phyloP scores from a whole-genome alignment of 2,888 invertebrate species.

The Drosophila helvetica region DNA sequence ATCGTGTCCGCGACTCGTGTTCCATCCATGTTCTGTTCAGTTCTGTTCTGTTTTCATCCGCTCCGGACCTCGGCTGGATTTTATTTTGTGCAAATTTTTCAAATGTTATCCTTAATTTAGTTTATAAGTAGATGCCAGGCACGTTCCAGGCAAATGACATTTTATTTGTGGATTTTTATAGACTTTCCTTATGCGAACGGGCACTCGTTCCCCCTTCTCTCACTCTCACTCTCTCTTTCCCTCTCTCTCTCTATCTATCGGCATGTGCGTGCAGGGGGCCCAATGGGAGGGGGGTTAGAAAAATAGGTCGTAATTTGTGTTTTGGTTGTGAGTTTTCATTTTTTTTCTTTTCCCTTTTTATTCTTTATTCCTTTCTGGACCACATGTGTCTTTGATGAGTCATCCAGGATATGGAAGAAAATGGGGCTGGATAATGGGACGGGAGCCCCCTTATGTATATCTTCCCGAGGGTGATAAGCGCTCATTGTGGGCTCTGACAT shows the following conservation, averaged over 20 bases:
- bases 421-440: not conserved
- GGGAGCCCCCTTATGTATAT: conserved; percentile 7
- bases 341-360: conserved; percentile 22
- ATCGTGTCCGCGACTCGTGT: conserved; percentile 68
- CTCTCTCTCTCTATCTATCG: not conserved
- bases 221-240: not conserved
- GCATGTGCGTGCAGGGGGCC: conserved; percentile 18
- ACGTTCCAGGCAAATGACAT: conserved; percentile 82
- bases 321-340: conserved; percentile 40
- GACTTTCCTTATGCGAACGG: conserved; percentile 53
- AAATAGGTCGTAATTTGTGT: conserved; percentile 74
- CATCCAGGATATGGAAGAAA: conserved; percentile 33
- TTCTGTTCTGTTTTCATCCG: conserved; percentile 34
- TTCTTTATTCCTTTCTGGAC: conserved; percentile 35
- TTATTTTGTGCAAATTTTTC: conserved; percentile 79
- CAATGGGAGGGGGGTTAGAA: conserved; percentile 45
- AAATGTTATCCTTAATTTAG: conserved; percentile 80
- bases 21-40: conserved; percentile 23
- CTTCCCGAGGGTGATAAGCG: conserved; percentile 6
- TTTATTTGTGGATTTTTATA: conserved; percentile 79
- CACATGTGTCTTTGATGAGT: conserved; percentile 76
- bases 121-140: conserved; percentile 79
- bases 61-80: conserved; percentile 56
- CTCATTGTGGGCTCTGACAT: not conserved
- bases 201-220: conserved; percentile 5